Evolutionary conservation across 30 jellyfish, hydroid and myxozoan genomes (phyloP).

Genomic region (Euphysa ruthae): DNA sequence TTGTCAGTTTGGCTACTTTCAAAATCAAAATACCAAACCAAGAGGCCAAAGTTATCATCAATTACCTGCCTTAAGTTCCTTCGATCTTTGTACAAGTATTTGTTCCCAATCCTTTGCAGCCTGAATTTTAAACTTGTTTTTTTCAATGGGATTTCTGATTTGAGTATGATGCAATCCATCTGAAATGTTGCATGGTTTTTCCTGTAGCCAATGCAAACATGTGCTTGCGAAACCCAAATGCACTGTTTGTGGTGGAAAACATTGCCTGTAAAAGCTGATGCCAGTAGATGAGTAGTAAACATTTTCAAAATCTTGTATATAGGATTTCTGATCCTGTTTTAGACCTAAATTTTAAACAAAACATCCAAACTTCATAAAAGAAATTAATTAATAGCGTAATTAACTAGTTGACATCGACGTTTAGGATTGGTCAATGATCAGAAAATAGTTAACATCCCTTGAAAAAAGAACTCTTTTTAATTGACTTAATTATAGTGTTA

Average conservation of each 20-base stretch:
- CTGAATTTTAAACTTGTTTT: conserved; percentile 21
- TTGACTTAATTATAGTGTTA: too few relatives aligned
- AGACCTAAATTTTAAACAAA: conserved; percentile 15
- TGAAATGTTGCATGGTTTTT: conserved; percentile 41
- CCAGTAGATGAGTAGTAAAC: conserved; percentile 48
- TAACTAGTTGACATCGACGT: too few relatives aligned
- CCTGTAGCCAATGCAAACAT: conserved; percentile 54
- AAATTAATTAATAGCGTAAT: too few relatives aligned
- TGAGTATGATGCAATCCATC: conserved; percentile 42
- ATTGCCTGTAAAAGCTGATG: conserved; percentile 39
- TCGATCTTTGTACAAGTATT: conserved; percentile 40
- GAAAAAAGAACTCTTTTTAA: too few relatives aligned
- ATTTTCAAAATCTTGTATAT: conserved; percentile 15
- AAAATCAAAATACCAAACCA: too few relatives aligned
- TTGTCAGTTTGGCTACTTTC: too few relatives aligned
- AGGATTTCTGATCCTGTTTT: conserved; percentile 32
- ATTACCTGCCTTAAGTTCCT: conserved; percentile 43
- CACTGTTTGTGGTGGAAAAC: conserved; percentile 43
- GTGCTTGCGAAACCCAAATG: conserved; percentile 58
- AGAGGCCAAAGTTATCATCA: too few relatives aligned
- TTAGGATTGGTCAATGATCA: too few relatives aligned
- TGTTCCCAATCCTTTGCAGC: conserved; percentile 66
- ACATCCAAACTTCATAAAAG: too few relatives aligned
- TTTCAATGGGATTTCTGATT: conserved; percentile 19
- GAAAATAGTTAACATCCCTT: too few relatives aligned